Conservation (phyloP, 1,140 invertebrate genomes). For the Argopecten irradians region DNA sequence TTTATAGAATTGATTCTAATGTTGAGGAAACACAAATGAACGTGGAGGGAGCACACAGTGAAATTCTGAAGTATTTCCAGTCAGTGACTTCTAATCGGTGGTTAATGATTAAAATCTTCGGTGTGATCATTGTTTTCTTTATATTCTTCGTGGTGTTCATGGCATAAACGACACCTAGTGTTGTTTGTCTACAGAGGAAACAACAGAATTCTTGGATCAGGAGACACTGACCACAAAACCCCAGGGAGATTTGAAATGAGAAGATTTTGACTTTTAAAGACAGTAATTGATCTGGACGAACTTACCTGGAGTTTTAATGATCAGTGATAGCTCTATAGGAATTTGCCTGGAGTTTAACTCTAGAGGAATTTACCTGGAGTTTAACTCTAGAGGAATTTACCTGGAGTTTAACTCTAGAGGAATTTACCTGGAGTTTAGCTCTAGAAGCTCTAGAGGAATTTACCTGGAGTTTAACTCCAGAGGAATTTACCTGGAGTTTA, state of each 20-base stretch:
- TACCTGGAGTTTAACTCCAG: too few species aligned
- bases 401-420: too few species aligned
- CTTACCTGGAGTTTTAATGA: background rate
- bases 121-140: constrained; percentile 98
- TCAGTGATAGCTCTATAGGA: background rate
- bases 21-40: constrained; percentile 97
- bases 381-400: too few species aligned
- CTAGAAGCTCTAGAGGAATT: too few species aligned
- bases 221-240: background rate
- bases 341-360: background rate
- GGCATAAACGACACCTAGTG: constrained; percentile 72
- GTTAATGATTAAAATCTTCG: constrained; percentile 99
- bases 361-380: too few species aligned
- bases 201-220: background rate
- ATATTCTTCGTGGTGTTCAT: constrained; percentile 98
- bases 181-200: background rate
- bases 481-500: too few species aligned
- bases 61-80: constrained; percentile 99
- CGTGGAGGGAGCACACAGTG: constrained; percentile 97
- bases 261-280: background rate
- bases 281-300: background rate
- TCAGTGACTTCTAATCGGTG: constrained; percentile 98
- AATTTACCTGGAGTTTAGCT: too few species aligned
- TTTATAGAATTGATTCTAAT: constrained; percentile 94
- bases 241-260: background rate